A percentile compares a stretch with the other conserved stretches of the same genome.
Conservation (phyloP, 2,113 vertebrate species). For the Oceanites oceanicus region DNA sequence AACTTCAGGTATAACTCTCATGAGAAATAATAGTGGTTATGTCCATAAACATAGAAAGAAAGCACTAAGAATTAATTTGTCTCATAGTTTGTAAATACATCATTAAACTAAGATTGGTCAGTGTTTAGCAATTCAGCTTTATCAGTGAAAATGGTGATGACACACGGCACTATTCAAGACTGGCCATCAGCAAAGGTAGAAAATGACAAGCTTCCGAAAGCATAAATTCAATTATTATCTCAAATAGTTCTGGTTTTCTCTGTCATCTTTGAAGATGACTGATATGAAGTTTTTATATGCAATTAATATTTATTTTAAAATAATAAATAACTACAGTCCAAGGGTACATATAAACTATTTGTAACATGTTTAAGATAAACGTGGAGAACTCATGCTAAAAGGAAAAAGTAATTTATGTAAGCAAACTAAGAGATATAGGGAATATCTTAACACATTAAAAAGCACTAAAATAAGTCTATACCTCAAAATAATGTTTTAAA, state of each 20-base stretch:
- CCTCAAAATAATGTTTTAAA: not conserved
- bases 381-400: not conserved
- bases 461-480: not conserved
- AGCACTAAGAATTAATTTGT: not conserved
- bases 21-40: not conserved
- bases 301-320: not conserved
- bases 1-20: not conserved
- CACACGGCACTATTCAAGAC: not conserved
- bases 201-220: constrained; percentile 19
- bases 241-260: not conserved
- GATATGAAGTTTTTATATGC: not conserved
- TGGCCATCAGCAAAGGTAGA: not conserved
- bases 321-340: not conserved
- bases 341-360: not conserved
- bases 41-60: not conserved
- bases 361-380: not conserved
- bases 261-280: not conserved
- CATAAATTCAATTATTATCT: not conserved
- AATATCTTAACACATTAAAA: not conserved
- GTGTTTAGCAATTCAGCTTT: not conserved
- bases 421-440: not conserved
- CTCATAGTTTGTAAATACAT: not conserved
- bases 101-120: not conserved
- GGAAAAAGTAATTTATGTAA: not conserved
- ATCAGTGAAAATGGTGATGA: not conserved